Evolutionary conservation across 23 tunicate genomes (phyloP), one percentile per base, ranked within the genome.

Genomic region (Aplidium turbinatum): DNA sequence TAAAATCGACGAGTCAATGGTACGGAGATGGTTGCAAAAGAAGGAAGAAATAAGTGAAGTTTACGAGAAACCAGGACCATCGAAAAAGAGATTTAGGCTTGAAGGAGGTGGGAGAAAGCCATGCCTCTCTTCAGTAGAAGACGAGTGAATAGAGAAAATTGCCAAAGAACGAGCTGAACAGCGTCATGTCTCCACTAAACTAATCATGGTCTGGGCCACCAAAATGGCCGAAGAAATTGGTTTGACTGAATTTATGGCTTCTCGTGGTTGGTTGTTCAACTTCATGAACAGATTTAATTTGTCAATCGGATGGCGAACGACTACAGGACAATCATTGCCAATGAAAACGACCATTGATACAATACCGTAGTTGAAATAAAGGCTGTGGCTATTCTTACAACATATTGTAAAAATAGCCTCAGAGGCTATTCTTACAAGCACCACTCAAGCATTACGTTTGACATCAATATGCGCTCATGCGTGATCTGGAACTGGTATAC

Each of bases 171-270:
- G 58, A 71, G 72, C 28, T 35, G 39, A 72, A 72, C 78, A 81
- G 47, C 79, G 34, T 71, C 79, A 71, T 46, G 79, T 81, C 80
- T 81, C 86, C 72, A 27, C 78, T 0, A 81, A 72, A 58, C 42
- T 81, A 45, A 81, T 81, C 38, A 56, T 1, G 33, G 72, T 58
- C 33, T 73, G 86, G 86, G 73, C 73, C 73, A 66, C 25, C 19
- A 57, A 79, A 55, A 5, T 79, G 78, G 85, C 85, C 33, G 53
- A 32, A 16, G 78, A 56, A 69, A 81, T 29, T 57, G 31, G 40
- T 53, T 34, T 75, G 68, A 56, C 68, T 35, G 80, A 75, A 57
- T 75, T 75, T 75, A 35, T n/a, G 40, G 80, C 80, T 3, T 75
- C 80, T 75, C 80, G 68, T 38, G 80, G 80, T 57, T 77, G 82